Percentiles rank a stretch among this genome's conserved stretches.
phyloP scores from a whole-genome alignment of 2,797 vertebrate species.

The Diplodus puntazzo region DNA sequence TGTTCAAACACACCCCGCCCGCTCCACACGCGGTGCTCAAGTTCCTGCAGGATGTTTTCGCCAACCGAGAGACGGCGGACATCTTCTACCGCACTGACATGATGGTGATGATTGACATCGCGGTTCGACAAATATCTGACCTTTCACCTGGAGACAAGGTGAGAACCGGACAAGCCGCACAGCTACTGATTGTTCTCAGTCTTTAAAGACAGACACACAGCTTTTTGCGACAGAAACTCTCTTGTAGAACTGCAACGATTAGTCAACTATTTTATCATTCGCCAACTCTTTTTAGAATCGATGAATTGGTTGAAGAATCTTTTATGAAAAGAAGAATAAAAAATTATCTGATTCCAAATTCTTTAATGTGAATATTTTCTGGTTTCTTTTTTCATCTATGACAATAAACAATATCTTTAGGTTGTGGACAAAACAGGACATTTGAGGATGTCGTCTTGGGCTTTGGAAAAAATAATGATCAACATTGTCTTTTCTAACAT shows the following conservation, averaged over 20 bases:
- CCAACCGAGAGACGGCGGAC: conserved; percentile 87
- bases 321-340: background rate
- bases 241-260: background rate
- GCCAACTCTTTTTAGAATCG: too few relatives aligned
- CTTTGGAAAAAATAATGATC: too few relatives aligned
- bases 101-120: conserved; percentile 99
- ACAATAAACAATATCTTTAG: too few relatives aligned
- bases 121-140: conserved; percentile 96
- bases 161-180: conserved; percentile 13
- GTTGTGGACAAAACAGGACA: too few relatives aligned
- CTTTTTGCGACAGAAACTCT: too few relatives aligned
- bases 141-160: conserved; percentile 97
- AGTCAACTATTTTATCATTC: too few relatives aligned
- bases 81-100: conserved; percentile 98
- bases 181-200: background rate
- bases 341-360: too few relatives aligned
- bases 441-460: too few relatives aligned
- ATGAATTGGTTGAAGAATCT: too few relatives aligned
- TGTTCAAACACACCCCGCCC: conserved; percentile 95
- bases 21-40: conserved; percentile 95
- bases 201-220: background rate
- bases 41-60: conserved; percentile 96
- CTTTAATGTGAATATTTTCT: too few relatives aligned
- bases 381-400: too few relatives aligned
- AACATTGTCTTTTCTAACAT: too few relatives aligned